Percentiles rank a stretch among this genome's conserved stretches.
Conservation (phyloP, 2,888 invertebrate species). For the Resseliella maxima region DNA sequence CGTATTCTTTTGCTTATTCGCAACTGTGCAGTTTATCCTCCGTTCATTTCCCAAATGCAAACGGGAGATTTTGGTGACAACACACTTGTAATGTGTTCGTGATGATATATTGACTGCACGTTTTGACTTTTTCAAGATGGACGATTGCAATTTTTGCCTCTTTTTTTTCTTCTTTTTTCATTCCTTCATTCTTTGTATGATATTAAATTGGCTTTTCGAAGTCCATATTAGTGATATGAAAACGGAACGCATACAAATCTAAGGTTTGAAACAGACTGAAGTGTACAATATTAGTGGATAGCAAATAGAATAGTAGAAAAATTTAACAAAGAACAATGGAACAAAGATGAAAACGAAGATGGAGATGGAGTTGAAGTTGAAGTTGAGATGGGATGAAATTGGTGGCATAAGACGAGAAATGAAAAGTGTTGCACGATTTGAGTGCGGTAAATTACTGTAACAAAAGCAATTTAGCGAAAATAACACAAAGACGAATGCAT, state of each 20-base stretch:
- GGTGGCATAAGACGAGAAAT: not conserved
- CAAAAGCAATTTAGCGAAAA: slow-evolving; percentile 42
- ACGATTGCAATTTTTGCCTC: not conserved
- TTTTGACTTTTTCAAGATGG: slow-evolving; percentile 50
- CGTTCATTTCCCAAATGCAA: not conserved
- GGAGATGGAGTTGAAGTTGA: not conserved
- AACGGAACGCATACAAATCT: too few species aligned
- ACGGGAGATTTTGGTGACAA: not conserved
- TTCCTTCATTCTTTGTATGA: not conserved
- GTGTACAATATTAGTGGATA: too few species aligned
- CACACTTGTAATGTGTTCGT: not conserved
- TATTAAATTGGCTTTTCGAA: not conserved
- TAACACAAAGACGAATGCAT: slow-evolving; percentile 11
- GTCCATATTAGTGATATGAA: not conserved
- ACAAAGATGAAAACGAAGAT: not conserved
- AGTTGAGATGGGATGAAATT: too few species aligned
- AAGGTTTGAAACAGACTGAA: too few species aligned
- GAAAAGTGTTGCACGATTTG: slow-evolving; percentile 43
- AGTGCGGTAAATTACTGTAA: slow-evolving; percentile 47
- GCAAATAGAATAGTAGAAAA: too few species aligned
- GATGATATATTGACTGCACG: slow-evolving; percentile 28
- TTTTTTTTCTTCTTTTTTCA: not conserved
- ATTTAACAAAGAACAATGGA: too few species aligned
- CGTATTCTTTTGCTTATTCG: not conserved
- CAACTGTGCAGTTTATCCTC: too few species aligned